Evolutionary conservation across 1,140 invertebrate species (phyloP).

Genomic region (Neoseiulus cucumeris): DNA sequence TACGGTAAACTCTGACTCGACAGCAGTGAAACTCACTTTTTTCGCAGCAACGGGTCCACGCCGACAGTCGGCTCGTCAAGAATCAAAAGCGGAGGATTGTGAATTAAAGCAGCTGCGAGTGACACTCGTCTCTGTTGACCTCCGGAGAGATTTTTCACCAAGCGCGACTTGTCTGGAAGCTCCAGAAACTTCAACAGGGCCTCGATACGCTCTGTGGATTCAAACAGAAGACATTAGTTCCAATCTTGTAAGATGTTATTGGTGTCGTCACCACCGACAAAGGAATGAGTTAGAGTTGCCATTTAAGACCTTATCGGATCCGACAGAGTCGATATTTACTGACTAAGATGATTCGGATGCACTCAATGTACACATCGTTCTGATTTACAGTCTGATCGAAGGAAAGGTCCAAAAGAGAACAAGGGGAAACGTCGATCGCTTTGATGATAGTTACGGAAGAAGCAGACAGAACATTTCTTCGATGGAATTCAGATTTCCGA

Average conservation of each 20-base stretch:
- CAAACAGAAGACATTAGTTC: constrained; percentile 10
- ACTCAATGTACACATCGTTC: too few relatives aligned
- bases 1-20: constrained; percentile 17
- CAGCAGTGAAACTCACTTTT: constrained; percentile 40
- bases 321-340: too few relatives aligned
- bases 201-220: constrained; percentile 50
- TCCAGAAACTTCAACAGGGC: constrained; percentile 77
- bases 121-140: constrained; percentile 32
- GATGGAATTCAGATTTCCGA: too few relatives aligned
- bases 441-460: too few relatives aligned
- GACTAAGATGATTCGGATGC: too few relatives aligned
- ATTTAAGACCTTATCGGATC: too few relatives aligned
- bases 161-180: constrained; percentile 55
- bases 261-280: not conserved
- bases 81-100: constrained; percentile 31
- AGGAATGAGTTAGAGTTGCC: too few relatives aligned
- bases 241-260: not conserved
- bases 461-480: too few relatives aligned
- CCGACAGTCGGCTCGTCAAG: constrained; percentile 53
- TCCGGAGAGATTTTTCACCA: constrained; percentile 56
- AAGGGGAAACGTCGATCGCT: too few relatives aligned
- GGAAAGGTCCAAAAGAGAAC: too few relatives aligned
- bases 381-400: too few relatives aligned
- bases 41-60: constrained; percentile 66
- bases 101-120: constrained; percentile 31